Conservation (phyloP, 2,888 invertebrate species). For the Ditylenchus weischeri region DNA sequence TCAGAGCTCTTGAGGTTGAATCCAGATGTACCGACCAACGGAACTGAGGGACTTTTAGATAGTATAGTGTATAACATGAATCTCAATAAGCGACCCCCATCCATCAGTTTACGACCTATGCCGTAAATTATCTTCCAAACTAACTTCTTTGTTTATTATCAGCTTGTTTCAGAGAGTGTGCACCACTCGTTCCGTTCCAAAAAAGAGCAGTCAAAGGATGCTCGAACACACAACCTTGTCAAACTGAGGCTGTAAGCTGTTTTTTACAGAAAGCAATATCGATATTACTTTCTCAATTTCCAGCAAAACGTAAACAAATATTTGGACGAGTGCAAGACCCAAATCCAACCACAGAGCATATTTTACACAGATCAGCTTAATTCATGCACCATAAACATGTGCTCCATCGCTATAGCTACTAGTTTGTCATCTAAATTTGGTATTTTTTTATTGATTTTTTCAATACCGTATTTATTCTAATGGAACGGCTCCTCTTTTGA, state of each 20-base stretch:
- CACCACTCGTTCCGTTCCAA: conserved; percentile 9
- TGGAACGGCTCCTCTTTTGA: too few species aligned
- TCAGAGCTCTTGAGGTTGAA: conserved; percentile 35
- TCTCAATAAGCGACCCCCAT: conserved; percentile 3
- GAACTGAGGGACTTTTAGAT: conserved; percentile 45
- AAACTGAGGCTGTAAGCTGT: conserved; percentile 12
- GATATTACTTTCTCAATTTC: background rate
- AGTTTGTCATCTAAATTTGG: conserved; percentile 6
- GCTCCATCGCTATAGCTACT: conserved; percentile 20
- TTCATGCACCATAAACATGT: conserved; percentile 31
- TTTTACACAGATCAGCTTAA: conserved; percentile 26
- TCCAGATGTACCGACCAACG: conserved; percentile 46
- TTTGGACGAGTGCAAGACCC: conserved; percentile 9
- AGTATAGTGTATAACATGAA: conserved; percentile 29
- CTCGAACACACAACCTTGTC: conserved; percentile 15
- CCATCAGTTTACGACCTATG: background rate
- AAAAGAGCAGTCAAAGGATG: conserved; percentile 23
- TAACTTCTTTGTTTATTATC: background rate
- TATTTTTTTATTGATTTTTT: background rate
- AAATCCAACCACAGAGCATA: conserved; percentile 4
- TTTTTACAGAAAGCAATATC: too few species aligned
- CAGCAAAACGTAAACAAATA: conserved; percentile 6
- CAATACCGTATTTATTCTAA: too few species aligned
- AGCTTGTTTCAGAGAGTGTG: conserved; percentile 30
- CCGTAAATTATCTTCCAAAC: conserved; percentile 14